These are phyloP conservation scores for Mastomys natalensis DNA, from an alignment of 2,113 vertebrate species.

Conservation along the genomic window DNA sequence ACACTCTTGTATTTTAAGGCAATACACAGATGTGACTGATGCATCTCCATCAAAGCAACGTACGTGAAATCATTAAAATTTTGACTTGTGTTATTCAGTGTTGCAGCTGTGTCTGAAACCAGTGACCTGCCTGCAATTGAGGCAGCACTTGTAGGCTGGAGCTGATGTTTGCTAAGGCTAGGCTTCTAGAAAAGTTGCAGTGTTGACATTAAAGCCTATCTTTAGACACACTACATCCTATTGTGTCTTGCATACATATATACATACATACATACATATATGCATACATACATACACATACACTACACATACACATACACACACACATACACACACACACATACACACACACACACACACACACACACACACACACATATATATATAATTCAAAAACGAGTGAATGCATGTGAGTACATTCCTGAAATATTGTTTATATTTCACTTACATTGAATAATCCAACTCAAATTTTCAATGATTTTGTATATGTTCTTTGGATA, in stretches of 20 bases:
- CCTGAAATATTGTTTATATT: background rate
- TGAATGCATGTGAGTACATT: background rate
- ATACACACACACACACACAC: too few relatives aligned
- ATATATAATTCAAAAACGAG: background rate
- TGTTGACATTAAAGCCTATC: background rate
- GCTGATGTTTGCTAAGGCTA: background rate
- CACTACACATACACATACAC: too few relatives aligned
- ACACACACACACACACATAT: too few relatives aligned
- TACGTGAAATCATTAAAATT: too few relatives aligned
- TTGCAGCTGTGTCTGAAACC: background rate
- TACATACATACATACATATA: too few relatives aligned
- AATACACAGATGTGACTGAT: background rate
- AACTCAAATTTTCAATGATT: background rate
- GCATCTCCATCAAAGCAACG: too few relatives aligned
- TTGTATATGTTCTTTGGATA: background rate
- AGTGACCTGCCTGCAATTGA: background rate
- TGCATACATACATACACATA: too few relatives aligned
- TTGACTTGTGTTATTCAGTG: too few relatives aligned
- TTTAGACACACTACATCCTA: background rate
- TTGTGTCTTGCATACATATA: background rate
- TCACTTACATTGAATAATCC: background rate
- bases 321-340: too few relatives aligned
- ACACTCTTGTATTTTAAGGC: background rate
- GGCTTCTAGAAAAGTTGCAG: background rate
- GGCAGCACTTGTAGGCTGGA: background rate